Conservation (phyloP, 1,140 invertebrate species). For the Camponotus pennsylvanicus region DNA sequence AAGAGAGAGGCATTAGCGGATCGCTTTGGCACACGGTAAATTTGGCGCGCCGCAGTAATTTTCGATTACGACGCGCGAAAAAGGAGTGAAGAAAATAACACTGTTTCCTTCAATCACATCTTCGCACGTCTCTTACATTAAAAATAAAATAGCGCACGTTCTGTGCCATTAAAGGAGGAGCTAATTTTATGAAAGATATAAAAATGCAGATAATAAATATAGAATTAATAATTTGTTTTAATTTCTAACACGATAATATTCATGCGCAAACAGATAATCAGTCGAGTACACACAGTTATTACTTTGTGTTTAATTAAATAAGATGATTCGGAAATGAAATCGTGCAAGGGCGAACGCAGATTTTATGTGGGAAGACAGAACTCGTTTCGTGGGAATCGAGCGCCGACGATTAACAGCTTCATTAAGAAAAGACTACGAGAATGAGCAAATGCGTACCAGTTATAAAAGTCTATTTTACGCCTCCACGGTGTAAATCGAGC, state of each 20-base stretch:
- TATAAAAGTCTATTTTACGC: slow-evolving; percentile 33
- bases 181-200: not conserved
- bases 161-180: not conserved
- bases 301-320: not conserved
- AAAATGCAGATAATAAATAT: not conserved
- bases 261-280: not conserved
- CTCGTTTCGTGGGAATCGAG: not conserved
- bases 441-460: not conserved
- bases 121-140: not conserved
- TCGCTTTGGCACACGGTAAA: slow-evolving; percentile 26
- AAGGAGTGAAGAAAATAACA: slow-evolving; percentile 9
- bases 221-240: not conserved
- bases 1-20: slow-evolving; percentile 38
- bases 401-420: not conserved
- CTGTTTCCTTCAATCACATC: not conserved
- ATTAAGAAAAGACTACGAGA: not conserved
- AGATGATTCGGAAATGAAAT: slow-evolving; percentile 11
- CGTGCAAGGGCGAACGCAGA: not conserved
- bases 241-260: no score
- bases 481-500: slow-evolving; percentile 36
- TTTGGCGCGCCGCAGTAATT: slow-evolving; percentile 28
- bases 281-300: not conserved
- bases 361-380: not conserved
- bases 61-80: slow-evolving; percentile 28
- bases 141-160: not conserved